Base-by-base conservation (phyloP, 2,888 invertebrate species). In the Spialia ferax region DNA sequence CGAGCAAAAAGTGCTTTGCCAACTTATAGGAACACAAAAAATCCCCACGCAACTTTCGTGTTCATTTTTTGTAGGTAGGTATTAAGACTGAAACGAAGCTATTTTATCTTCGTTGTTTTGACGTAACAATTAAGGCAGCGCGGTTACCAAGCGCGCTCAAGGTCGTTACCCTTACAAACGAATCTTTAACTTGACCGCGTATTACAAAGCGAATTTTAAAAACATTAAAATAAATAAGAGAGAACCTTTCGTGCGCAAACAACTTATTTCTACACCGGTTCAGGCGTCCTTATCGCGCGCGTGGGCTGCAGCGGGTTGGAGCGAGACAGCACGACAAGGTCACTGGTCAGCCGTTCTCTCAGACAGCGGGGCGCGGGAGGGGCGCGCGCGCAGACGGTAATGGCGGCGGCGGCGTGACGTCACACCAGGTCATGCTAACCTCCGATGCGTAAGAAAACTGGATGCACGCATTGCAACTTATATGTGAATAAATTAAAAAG, bases 341-440 rank as follows among this genome's bases (percentile, higher is more conserved):
- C 92, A 91, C 89, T 86, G 89, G 89, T 90, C 90, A 91, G 86
- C 88, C 91, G 87, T 87, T 86, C 88, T 85, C 88, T 84, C 90
- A 91, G 90, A 90, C 91, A 84, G 87, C 86, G 84, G 84, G 74
- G 73, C 84, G 78, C 82, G 83, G 80, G 86, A 85, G 82, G 81
- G 79, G 84, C 82, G 88, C 86, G 88, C 81, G 85, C 88, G 91
- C 88, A 88, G 91, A 88, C 90, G 83, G 84, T 86, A 87, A 87
- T 86, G 86, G 86, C 82, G 82, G 75, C 73, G 79, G 42, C 45
- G 45, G 45, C 84, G 85, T 91, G 91, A 91, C 92, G 92, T 93
- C 91, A 91, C 84, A 73, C 67, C 84, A 78, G 85, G 84, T 85
- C 86, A 68, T 64, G 66, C 61, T 45, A 61, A 67, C 67, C 81